phyloP scores from a whole-genome alignment of 2,797 vertebrate genomes.

The Molossus molossus region DNA sequence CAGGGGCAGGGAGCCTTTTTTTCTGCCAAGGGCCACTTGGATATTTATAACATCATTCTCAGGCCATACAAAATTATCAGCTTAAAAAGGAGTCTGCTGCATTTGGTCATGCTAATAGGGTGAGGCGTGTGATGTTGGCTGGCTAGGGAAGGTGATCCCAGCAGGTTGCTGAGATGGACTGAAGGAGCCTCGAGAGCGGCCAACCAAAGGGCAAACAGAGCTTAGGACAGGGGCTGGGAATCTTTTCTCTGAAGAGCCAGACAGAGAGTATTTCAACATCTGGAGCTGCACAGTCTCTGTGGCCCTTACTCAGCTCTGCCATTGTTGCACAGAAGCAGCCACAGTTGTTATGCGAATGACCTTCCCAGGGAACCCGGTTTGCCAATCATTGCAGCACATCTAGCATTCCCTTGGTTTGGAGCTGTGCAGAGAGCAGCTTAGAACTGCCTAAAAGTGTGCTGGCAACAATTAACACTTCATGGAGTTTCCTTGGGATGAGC shows the following conservation, averaged over 20 bases:
- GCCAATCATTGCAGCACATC: fast-evolving
- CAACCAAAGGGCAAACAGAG: background rate
- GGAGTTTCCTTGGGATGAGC: background rate
- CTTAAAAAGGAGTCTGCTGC: too few relatives aligned
- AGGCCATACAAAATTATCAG: too few relatives aligned
- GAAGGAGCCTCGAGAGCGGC: background rate
- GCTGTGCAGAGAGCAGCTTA: background rate
- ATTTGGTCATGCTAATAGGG: too few relatives aligned
- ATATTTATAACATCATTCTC: too few relatives aligned
- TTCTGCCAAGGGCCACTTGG: too few relatives aligned
- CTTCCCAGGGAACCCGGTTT: background rate
- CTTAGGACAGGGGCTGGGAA: background rate
- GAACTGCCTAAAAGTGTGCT: background rate
- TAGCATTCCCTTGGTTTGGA: background rate
- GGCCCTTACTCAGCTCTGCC: background rate
- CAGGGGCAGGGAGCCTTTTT: too few relatives aligned
- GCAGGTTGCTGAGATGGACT: background rate
- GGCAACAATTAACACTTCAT: background rate
- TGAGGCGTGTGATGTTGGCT: too few relatives aligned
- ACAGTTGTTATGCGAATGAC: too few relatives aligned
- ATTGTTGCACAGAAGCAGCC: background rate
- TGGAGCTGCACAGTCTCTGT: background rate
- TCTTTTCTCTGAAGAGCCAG: background rate
- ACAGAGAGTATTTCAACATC: background rate
- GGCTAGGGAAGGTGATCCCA: background rate